Evolutionary conservation across 2,888 invertebrate genomes (phyloP), one percentile per base, ranked within the genome.

Genomic region (Eupithecia inturbata): DNA sequence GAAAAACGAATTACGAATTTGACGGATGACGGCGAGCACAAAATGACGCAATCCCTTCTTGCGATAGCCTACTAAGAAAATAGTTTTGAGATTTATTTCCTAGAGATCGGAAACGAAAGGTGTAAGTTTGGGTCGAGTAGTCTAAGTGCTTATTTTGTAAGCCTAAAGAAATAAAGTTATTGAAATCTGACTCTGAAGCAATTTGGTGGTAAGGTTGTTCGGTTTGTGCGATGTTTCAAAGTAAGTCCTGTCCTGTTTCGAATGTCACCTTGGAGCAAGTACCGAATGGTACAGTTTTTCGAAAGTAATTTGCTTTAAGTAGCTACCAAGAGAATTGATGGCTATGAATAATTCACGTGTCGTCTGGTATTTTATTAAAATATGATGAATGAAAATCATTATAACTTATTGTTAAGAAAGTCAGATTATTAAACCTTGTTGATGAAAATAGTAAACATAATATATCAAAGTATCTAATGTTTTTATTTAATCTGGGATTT

Each of bases 261-360:
- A n/a, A 57, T 57, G 57, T 49, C 3, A n/a, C n/a, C 71, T 70
- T 39, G 2, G 28, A 45, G 22, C 67, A 14, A 60, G 67, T 67
- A 67, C 76, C 16, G 74, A 41, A 73, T 76, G 78, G 74, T 67
- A 78, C 76, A 36, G 70, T 49, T 70, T 68, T 72, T 69, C 9
- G 16, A 31, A 28, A 19, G 28, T 62, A 28, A 62, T 62, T 62
- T 62, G 19, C 22, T 3, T 7, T 31, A 31, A 31, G 31, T 19
- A 62, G 16, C 19, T 19, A 62, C 28, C 1, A 14, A 26, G 5
- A 26, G 22, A 14, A 57, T 57, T 62, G 28, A 62, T 62, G 62
- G 62, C 28, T 31, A 12, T 53, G 12, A 53, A 53, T 53, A 12
- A 53, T 12, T 57, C 22, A 26, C n/a, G n/a, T 12, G 12, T 26